Percentiles rank a stretch among this genome's conserved stretches.
phyloP scores from a whole-genome alignment of 2,113 vertebrate species.

The Muntiacus muntjak region DNA sequence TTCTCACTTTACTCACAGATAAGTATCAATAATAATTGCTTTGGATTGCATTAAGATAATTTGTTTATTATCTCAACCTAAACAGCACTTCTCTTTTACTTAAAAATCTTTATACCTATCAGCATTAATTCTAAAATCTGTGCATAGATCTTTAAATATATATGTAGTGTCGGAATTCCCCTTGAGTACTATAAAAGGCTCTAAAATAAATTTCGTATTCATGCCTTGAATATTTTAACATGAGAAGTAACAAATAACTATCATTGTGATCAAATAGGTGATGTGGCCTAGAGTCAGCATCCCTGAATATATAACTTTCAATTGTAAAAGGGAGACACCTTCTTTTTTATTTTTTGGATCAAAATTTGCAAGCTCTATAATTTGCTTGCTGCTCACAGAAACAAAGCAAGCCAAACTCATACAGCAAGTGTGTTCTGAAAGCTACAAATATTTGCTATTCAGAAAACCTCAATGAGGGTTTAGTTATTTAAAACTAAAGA shows the following conservation, averaged over 20 bases:
- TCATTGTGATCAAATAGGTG: constrained; percentile 31
- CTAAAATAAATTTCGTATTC: not conserved
- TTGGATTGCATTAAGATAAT: not conserved
- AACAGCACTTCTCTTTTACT: not conserved
- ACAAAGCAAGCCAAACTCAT: constrained; percentile 75
- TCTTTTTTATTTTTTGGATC: constrained; percentile 67
- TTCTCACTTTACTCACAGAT: not conserved
- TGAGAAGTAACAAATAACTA: not conserved
- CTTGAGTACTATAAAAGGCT: not conserved
- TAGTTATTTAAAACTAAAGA: constrained; percentile 90
- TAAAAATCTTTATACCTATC: not conserved
- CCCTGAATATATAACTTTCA: constrained; percentile 57
- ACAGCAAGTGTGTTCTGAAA: constrained; percentile 83
- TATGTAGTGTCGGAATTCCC: not conserved
- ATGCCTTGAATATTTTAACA: not conserved
- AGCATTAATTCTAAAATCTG: not conserved
- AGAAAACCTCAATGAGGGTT: constrained; percentile 84
- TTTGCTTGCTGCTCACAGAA: constrained; percentile 79
- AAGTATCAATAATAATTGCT: not conserved
- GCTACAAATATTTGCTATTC: constrained; percentile 93
- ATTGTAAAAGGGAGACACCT: constrained; percentile 30
- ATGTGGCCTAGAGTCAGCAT: constrained; percentile 18
- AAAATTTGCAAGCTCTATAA: constrained; percentile 77
- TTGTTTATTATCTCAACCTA: not conserved
- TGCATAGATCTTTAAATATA: not conserved